Evolutionary conservation across 2,888 invertebrate genomes (phyloP).

Genomic region (Eupithecia dodoneata): DNA sequence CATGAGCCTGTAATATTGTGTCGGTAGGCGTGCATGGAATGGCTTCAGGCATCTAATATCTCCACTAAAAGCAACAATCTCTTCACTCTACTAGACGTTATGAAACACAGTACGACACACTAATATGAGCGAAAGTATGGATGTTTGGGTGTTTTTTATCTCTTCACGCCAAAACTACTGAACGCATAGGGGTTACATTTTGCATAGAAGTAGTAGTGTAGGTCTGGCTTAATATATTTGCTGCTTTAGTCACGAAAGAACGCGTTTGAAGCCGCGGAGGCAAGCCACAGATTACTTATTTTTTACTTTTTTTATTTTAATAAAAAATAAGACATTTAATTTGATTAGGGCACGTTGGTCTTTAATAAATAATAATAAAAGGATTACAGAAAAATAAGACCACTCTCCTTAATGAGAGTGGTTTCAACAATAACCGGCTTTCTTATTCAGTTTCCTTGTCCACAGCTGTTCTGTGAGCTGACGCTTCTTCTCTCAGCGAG

Average conservation of each 20-base stretch:
- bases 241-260: not conserved
- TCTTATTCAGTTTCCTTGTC: conserved; percentile 19
- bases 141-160: not conserved
- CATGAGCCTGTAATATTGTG: not conserved
- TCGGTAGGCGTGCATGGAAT: not conserved
- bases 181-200: not conserved
- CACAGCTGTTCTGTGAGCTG: conserved; percentile 90
- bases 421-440: not conserved
- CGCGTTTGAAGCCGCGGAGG: not conserved
- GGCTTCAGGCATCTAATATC: not conserved
- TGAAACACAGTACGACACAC: not conserved
- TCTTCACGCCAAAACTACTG: not conserved
- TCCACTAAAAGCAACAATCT: not conserved
- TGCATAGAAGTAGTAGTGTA: not conserved
- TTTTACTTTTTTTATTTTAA: no score
- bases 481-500: conserved; percentile 91
- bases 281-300: no score
- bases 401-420: no score
- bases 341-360: no score
- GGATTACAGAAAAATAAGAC: no score
- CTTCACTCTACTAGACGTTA: not conserved
- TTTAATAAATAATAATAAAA: no score
- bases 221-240: not conserved
- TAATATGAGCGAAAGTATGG: not conserved
- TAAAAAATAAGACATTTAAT: no score